Percentiles rank a stretch among this genome's conserved stretches.
These are phyloP conservation scores for Meloidogyne exigua DNA, from an alignment of 1,140 invertebrate species.

Conservation along the genomic window DNA sequence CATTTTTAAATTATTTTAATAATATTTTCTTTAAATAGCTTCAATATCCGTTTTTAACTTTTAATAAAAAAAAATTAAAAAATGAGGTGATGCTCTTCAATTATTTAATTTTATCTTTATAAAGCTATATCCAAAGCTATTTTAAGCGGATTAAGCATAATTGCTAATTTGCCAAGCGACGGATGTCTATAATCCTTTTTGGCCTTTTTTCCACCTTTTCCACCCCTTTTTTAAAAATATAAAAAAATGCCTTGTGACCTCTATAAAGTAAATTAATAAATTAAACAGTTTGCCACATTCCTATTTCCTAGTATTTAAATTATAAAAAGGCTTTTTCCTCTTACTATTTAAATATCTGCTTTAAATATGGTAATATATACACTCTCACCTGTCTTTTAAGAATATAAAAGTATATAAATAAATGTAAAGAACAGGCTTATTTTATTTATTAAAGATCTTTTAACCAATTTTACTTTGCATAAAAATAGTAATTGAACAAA, in stretches of 20 bases:
- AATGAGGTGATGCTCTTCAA: background rate
- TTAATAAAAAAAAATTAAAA: background rate
- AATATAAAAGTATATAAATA: background rate
- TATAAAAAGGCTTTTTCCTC: background rate
- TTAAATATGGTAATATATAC: background rate
- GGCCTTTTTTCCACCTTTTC: background rate
- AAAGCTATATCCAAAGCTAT: background rate
- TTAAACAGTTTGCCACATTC: background rate
- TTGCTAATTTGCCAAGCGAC: slow-evolving; percentile 4
- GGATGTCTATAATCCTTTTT: background rate
- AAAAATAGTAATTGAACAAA: no score
- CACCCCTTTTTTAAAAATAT: background rate
- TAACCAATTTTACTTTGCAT: background rate
- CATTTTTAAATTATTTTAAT: no score
- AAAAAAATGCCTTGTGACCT: background rate
- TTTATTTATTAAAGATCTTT: background rate
- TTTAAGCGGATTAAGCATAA: background rate
- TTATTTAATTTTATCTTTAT: background rate
- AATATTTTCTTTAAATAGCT: background rate
- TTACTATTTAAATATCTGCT: background rate
- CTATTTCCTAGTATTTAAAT: background rate
- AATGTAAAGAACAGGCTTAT: background rate
- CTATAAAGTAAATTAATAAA: background rate
- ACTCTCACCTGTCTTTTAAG: background rate
- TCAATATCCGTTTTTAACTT: background rate